Evolutionary conservation across 2,888 invertebrate species (phyloP).

Genomic region (Myopa tessellatipennis): DNA sequence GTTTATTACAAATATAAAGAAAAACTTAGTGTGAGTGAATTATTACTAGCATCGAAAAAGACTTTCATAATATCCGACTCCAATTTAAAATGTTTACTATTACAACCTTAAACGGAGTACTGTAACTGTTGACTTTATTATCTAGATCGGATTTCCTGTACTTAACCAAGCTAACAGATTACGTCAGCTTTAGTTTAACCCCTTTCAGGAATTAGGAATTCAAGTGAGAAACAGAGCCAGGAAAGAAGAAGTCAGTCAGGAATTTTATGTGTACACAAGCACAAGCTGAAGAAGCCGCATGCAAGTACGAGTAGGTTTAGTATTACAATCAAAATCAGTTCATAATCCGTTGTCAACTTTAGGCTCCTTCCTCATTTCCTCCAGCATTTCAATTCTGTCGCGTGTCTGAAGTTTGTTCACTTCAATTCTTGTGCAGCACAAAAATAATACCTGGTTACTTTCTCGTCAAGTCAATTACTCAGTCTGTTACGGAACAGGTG

Average conservation of each 20-base stretch:
- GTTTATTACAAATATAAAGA: too few species aligned
- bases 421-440: neutral
- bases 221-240: neutral
- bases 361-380: neutral
- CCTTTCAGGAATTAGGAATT: conserved; percentile 9
- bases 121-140: neutral
- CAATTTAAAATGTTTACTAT: neutral
- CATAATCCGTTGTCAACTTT: neutral
- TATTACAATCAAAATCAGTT: conserved; percentile 13
- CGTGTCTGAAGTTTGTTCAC: conserved; percentile 31
- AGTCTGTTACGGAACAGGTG: too few species aligned
- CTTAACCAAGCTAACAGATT: neutral
- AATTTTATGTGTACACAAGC: neutral
- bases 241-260: neutral
- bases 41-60: too few species aligned
- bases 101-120: neutral
- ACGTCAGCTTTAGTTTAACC: conserved; percentile 21
- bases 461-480: too few species aligned
- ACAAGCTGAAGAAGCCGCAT: conserved; percentile 16
- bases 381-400: conserved; percentile 9
- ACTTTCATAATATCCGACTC: too few species aligned
- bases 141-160: conserved; percentile 6
- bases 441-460: neutral
- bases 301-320: conserved; percentile 2
- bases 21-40: too few species aligned